phyloP scores from a whole-genome alignment of 2,888 invertebrate genomes.

The Tipula vernalis region DNA sequence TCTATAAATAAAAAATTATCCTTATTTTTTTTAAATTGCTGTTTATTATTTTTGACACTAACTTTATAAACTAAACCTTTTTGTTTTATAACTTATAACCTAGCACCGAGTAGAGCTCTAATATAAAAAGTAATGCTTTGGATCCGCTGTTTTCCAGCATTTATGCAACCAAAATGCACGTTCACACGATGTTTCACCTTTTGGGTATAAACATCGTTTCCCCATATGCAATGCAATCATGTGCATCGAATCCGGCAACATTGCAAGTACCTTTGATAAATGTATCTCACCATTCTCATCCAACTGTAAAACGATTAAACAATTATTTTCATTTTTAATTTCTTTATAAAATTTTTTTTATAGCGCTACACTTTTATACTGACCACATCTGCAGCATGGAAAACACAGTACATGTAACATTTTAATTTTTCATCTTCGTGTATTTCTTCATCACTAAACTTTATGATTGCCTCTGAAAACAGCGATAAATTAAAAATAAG shows the following conservation, averaged over 20 bases:
- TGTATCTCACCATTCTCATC: conserved; percentile 26
- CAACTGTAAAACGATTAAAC: not conserved
- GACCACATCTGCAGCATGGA: conserved; percentile 23
- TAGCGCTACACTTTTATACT: not conserved
- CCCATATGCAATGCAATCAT: conserved; percentile 22
- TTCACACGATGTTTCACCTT: conserved; percentile 24
- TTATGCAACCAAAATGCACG: conserved; percentile 26
- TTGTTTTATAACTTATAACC: too few species aligned
- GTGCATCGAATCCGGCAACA: conserved; percentile 21
- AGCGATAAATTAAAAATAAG: not conserved
- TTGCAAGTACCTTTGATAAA: conserved; percentile 21
- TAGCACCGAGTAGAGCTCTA: too few species aligned
- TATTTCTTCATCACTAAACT: conserved; percentile 26
- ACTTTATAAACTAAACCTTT: too few species aligned
- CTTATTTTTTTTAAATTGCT: too few species aligned
- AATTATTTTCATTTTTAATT: not conserved
- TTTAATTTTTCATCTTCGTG: conserved; percentile 26
- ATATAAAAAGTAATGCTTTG: conserved; percentile 15
- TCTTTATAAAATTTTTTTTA: not conserved
- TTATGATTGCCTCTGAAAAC: conserved; percentile 22
- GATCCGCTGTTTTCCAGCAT: conserved; percentile 26
- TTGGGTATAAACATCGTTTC: conserved; percentile 23
- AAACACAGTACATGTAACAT: conserved; percentile 28
- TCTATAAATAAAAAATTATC: too few species aligned
- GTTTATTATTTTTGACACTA: too few species aligned